Evolutionary conservation across 2,797 vertebrate genomes (phyloP), one percentile per base, ranked within the genome.

Genomic region (Eulemur albifrons): DNA sequence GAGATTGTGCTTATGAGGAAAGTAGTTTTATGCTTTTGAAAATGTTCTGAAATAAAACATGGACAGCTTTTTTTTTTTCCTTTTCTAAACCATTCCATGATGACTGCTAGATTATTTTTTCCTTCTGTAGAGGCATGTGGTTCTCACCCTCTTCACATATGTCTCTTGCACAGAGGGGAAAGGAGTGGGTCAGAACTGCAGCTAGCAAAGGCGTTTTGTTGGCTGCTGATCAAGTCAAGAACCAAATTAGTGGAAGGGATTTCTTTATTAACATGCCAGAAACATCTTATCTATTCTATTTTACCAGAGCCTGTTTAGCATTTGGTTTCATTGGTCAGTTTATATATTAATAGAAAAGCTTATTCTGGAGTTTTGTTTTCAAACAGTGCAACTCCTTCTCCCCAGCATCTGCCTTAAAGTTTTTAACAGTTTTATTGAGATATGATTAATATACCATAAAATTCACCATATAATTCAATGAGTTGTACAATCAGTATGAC

Each of bases 231-330:
- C 91, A 96, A 94, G 54, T 80, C 65, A 90, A 88, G 67, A 87
- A 69, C 86, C 82, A 93, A 92, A 61, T 94, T 95, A 92, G 14
- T 45, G 72, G 77, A 93, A 95, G 63, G 27, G 65, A 89, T 96
- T 95, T 93, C 95, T 93, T 96, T 94, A 90, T 97, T 86, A 94
- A 83, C n/a, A 20, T 90, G 88, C 67, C 93, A 88, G 93, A 96
- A 85, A 70, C 83, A 93, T 93, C 85, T 95, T 75, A 45, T 83
- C 35, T 79, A 4, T 88, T 93, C 59, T 72, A 0, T 95, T 88
- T 87, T 76, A 79, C n/a, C 13, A 59, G 79, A 72, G 48, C 52
- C 76, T 93, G 52, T 81, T 93, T 80, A 88, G 59, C 76, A 40
- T 79, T 96, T 91, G 30, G 45, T 89, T 94, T 90, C 82, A 86